Conservation (phyloP, 2,888 invertebrate species). For the Lithophane socia region DNA sequence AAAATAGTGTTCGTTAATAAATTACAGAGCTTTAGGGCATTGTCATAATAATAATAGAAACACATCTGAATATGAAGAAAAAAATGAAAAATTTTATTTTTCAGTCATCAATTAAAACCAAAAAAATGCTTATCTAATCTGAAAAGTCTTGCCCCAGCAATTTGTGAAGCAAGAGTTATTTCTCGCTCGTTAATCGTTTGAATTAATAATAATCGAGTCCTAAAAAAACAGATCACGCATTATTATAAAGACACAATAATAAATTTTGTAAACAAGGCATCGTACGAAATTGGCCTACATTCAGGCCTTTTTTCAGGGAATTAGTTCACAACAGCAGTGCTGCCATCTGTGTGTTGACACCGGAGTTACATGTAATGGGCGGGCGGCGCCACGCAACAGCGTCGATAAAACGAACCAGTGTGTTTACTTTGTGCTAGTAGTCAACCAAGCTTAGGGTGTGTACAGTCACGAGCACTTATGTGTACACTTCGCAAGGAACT, state of each 20-base stretch:
- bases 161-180: not conserved
- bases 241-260: constrained; percentile 9
- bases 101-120: not conserved
- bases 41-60: not conserved
- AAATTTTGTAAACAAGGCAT: constrained; percentile 26
- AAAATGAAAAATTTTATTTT: not conserved
- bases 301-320: constrained; percentile 39
- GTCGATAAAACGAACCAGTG: constrained; percentile 54
- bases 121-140: not conserved
- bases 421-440: constrained; percentile 59
- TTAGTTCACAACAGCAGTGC: constrained; percentile 39
- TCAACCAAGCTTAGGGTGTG: constrained; percentile 52
- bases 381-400: constrained; percentile 59
- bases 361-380: constrained; percentile 56
- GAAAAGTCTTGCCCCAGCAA: not conserved
- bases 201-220: not conserved
- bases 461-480: not conserved
- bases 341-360: constrained; percentile 63
- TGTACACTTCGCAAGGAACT: not conserved
- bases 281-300: constrained; percentile 46
- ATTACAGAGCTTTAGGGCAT: not conserved
- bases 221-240: constrained; percentile 5
- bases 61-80: not conserved
- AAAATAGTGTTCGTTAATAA: not conserved
- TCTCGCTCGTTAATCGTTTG: not conserved